These are phyloP conservation scores for Pseudotriccus pelzelni DNA, from an alignment of 2,797 vertebrate genomes.

Conservation along the genomic window DNA sequence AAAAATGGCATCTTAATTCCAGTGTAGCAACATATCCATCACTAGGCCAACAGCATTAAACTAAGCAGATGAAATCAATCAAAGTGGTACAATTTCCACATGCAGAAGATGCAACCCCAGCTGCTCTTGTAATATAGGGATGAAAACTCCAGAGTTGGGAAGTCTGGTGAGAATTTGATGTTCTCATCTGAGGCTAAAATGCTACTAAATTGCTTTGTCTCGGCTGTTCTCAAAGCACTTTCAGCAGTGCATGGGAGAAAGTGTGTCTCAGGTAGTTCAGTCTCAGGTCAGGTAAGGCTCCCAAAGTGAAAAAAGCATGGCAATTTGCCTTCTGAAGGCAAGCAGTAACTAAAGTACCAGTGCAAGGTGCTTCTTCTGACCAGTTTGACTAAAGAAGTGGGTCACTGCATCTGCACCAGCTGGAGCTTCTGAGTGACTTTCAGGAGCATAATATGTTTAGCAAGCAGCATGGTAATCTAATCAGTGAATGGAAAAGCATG, in stretches of 20 bases:
- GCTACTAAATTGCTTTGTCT: neutral
- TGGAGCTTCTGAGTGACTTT: constrained; percentile 50
- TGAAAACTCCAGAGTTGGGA: neutral
- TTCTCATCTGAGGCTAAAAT: neutral
- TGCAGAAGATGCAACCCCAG: neutral
- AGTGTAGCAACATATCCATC: neutral
- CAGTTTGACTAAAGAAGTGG: neutral
- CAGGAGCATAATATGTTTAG: constrained; percentile 57
- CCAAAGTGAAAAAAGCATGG: neutral
- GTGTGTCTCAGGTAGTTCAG: neutral
- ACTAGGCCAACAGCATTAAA: neutral
- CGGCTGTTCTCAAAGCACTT: neutral
- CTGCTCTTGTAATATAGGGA: neutral
- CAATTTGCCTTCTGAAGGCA: constrained; percentile 2
- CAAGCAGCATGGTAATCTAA: constrained; percentile 61
- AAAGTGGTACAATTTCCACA: neutral
- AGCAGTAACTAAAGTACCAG: neutral
- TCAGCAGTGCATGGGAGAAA: neutral
- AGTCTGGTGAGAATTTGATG: neutral
- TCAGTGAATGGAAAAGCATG: constrained; percentile 61
- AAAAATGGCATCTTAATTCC: neutral
- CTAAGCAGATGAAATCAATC: neutral
- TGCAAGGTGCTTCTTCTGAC: neutral
- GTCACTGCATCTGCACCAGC: constrained; percentile 61
- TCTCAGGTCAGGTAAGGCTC: neutral